Conservation (phyloP, 2,888 invertebrate genomes). For the Agrotis segetum region DNA sequence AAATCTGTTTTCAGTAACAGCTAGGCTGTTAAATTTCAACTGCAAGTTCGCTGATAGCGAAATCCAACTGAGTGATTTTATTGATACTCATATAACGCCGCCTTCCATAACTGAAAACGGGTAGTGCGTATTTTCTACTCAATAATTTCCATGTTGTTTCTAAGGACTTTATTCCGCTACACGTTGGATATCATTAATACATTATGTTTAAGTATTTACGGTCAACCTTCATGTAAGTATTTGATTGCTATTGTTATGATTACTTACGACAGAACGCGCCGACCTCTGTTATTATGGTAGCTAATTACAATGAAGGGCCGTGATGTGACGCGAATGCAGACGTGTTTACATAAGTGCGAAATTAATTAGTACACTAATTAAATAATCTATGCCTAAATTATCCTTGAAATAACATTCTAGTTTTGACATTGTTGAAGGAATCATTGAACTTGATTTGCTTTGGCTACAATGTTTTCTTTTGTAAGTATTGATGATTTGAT, state of each 20-base stretch:
- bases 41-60: too few species aligned
- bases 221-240: conserved; percentile 53
- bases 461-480: neutral
- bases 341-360: conserved; percentile 36
- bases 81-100: too few species aligned
- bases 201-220: conserved; percentile 26
- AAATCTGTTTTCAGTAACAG: too few species aligned
- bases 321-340: conserved; percentile 30
- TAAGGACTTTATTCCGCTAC: neutral
- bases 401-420: conserved; percentile 21
- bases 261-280: conserved; percentile 39
- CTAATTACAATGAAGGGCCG: conserved; percentile 60
- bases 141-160: neutral
- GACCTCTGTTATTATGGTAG: conserved; percentile 50
- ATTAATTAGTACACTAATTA: conserved; percentile 27
- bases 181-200: conserved; percentile 14
- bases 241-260: conserved; percentile 61
- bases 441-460: conserved; percentile 22
- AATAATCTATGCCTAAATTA: conserved; percentile 25
- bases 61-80: too few species aligned
- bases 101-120: too few species aligned
- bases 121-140: neutral
- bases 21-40: too few species aligned
- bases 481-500: neutral
- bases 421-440: conserved; percentile 6